Base-by-base conservation (phyloP, 1,140 invertebrate species). In the Cydia strobilella region DNA sequence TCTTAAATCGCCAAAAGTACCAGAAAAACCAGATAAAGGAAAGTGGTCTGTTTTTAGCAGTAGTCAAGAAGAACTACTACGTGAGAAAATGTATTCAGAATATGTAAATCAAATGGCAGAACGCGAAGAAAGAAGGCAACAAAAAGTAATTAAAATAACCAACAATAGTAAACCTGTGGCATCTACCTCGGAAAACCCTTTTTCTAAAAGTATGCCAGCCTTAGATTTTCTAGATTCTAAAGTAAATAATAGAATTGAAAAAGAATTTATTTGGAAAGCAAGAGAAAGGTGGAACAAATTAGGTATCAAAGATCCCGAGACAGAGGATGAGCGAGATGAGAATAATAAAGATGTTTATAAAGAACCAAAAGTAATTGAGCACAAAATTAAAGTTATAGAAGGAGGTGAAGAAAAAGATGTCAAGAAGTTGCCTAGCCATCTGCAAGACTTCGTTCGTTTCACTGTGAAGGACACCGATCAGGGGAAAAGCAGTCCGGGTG, bases 81-180 rank as follows among this genome's bases (percentile, higher is more conserved):
- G 96, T 9, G 94, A 96, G 76, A 94, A 95, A 85, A 97, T 97
- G 96, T 97, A 96, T 84, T 94, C 96, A 76, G 97, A 97, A 88
- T 97, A 97, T 88, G 94, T 97, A 85, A 93, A 94, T 81, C 96
- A 97, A 92, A 95, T 97, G 72, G 94, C 95, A 1, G 96, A 97
- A 88, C 94, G 96, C n/a, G 95, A 96, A 78, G 95, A 97, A 83
- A 94, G 97, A 35, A 96, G 95, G 73, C 94, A 96, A 66, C 94
- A 96, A 35, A 97, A 96, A 88, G 94, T 97, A 15, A 95, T 97
- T 18, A 97, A 97, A 92, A 95, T 97, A 69, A 94, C 93, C 3
- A 87, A 88, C 74, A 81, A 85, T 42, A 78, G 31, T 18, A 85
- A 48, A 78, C 82, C 62, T 65, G 83, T 76, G 75, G 35, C 9